A percentile compares a stretch with the other conserved stretches of the same genome.
Conservation (phyloP, 2,113 vertebrate species). For the Hyla sarda region DNA sequence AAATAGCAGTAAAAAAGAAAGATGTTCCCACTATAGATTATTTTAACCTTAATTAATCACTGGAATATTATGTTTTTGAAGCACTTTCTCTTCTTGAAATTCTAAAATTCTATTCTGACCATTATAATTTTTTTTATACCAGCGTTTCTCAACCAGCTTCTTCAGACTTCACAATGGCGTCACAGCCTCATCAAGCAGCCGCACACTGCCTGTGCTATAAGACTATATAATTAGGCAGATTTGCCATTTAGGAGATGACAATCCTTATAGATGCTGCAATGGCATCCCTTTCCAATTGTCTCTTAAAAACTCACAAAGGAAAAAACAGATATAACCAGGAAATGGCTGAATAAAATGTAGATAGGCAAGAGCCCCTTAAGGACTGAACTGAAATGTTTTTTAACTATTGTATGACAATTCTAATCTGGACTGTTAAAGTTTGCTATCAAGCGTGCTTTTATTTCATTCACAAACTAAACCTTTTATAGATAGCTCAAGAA, state of each 20-base stretch:
- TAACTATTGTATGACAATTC: neutral
- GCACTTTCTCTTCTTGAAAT: too few species aligned
- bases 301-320: neutral
- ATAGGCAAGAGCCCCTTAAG: neutral
- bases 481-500: neutral
- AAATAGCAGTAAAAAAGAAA: too few species aligned
- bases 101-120: neutral
- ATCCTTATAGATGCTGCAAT: neutral
- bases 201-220: neutral
- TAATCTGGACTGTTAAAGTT: neutral
- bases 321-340: neutral
- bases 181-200: neutral
- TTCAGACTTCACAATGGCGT: neutral
- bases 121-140: too few species aligned
- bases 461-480: neutral
- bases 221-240: neutral
- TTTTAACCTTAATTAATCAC: neutral
- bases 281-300: neutral
- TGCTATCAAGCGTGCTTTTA: neutral
- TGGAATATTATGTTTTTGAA: neutral
- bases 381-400: neutral
- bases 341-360: neutral
- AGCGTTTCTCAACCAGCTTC: neutral
- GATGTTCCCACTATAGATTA: too few species aligned
- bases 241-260: conserved; percentile 8